Evolutionary conservation across 2,888 invertebrate species (phyloP).

Genomic region (Chirona hameri): DNA sequence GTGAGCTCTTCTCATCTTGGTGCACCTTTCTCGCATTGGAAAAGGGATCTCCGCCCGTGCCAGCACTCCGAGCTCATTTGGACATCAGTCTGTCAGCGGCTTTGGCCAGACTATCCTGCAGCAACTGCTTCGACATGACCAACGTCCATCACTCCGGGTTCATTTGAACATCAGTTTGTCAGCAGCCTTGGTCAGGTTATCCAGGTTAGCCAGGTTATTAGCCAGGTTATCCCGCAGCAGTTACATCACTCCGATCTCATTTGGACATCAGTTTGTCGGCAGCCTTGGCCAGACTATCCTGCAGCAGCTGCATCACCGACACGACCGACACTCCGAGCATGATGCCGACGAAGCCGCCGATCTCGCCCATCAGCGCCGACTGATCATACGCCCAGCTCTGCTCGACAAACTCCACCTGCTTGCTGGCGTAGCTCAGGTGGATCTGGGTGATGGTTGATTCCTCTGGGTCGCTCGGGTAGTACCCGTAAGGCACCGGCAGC

Average conservation of each 20-base stretch:
- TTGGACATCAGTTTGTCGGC: background rate
- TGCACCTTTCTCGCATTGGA: too few species aligned
- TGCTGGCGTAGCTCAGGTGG: background rate
- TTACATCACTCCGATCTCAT: background rate
- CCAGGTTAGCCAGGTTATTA: too few species aligned
- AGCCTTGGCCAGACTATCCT: background rate
- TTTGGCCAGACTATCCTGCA: background rate
- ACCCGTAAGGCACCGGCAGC: background rate
- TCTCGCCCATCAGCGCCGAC: background rate
- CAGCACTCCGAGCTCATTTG: too few species aligned
- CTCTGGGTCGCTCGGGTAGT: background rate
- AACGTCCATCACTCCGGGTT: background rate
- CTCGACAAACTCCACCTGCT: background rate
- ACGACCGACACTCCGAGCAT: conserved; percentile 22
- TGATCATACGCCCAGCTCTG: background rate
- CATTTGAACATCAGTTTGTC: background rate
- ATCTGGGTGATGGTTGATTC: background rate
- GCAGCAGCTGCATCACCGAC: conserved; percentile 4
- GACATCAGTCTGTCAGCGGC: background rate
- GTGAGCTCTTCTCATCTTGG: too few species aligned
- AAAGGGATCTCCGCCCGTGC: too few species aligned
- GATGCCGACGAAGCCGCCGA: conserved; percentile 2
- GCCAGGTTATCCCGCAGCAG: background rate
- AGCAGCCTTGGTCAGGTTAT: background rate
- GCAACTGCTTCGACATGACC: background rate